phyloP scores from a whole-genome alignment of 2,113 vertebrate species.

The Tachysurus fulvidraco region DNA sequence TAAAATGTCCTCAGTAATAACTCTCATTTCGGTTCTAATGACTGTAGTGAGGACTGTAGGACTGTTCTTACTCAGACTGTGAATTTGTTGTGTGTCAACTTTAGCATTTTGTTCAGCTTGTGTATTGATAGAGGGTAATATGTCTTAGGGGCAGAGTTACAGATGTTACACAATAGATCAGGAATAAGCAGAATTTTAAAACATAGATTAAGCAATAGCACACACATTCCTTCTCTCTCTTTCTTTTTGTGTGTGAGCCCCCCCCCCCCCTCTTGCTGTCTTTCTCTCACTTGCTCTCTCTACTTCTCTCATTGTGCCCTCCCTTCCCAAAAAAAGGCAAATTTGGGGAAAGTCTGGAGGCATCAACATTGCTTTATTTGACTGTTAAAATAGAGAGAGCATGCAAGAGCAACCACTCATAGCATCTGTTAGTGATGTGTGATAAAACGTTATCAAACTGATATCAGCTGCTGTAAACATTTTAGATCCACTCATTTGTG shows the following conservation, averaged over 20 bases:
- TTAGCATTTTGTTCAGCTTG: neutral
- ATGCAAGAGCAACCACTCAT: too few relatives aligned
- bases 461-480: too few relatives aligned
- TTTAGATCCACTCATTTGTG: neutral
- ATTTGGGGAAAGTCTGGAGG: too few relatives aligned
- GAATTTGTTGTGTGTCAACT: neutral
- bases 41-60: neutral
- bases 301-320: too few relatives aligned
- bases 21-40: neutral
- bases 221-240: neutral
- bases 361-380: too few relatives aligned
- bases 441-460: too few relatives aligned
- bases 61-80: neutral
- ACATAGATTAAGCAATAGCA: neutral
- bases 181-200: neutral
- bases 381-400: too few relatives aligned
- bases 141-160: neutral
- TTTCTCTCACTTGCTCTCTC: too few relatives aligned
- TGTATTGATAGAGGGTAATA: neutral
- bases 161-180: neutral
- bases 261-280: too few relatives aligned
- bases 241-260: too few relatives aligned
- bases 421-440: too few relatives aligned
- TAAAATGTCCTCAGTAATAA: neutral
- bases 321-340: too few relatives aligned